Evolutionary conservation across 2,113 vertebrate species (phyloP), one percentile per base, ranked within the genome.

Genomic region (Hydropotes inermis): DNA sequence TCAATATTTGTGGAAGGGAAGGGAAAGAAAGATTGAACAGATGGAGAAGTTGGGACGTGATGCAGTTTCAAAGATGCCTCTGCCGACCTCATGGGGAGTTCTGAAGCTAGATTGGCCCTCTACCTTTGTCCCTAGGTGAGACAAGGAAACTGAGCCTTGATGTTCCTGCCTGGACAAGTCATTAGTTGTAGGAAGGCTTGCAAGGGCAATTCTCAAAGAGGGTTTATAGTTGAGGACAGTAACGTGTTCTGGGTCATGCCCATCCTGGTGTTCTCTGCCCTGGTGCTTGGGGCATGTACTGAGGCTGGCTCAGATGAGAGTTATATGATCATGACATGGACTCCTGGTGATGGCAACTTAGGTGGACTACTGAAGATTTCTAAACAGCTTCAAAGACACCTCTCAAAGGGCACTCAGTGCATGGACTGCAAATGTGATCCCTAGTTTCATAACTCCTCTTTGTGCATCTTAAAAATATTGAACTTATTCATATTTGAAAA

Each of bases 191-290:
- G 52, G 19, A 3, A 74, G 10, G 7, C 7, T 36, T 64, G 27
- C 8, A 60, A 50, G 67, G 19, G 7, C 2, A 57, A 16, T 92
- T 94, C 28, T 92, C 82, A 33, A 30, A 83, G 27, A 81, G 13
- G 7, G 2, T 33, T 85, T 61, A 33, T 6, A 82, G 25, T n/a
- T 15, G 25, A 88, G 23, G 25, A n/a, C 21, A 60, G 3, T 85
- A 33, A 58, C 11, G 28, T 27, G 11, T 5, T 55, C 27, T 36
- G 6, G 30, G 8, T 54, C 61, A 16, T 2, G 11, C 5, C 6
- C 8, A 70, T 52, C 6, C 3, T 7, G 8, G 1, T 6, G 3
- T 57, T 36, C 16, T 17, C 14, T 60, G 21, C 5, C 1, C 45
- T 85, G 16, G 3, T 58, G 19, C 25, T 81, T 81, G 36, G 47